phyloP scores from a whole-genome alignment of 2,113 vertebrate species.

The Morone chrysops region DNA sequence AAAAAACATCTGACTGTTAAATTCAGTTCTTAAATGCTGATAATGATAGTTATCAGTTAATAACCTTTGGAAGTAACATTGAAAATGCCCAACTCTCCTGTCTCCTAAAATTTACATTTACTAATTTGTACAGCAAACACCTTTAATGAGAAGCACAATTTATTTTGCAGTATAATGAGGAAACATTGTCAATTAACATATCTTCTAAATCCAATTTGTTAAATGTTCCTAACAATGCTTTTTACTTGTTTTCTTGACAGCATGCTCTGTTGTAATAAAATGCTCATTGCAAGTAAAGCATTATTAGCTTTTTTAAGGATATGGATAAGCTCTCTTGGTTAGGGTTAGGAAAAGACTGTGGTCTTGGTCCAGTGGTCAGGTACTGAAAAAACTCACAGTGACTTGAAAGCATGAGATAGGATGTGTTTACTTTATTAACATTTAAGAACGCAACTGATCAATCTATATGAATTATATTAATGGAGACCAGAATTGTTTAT shows the following conservation, averaged over 20 bases:
- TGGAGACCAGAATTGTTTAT: too few relatives aligned
- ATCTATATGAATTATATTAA: too few relatives aligned
- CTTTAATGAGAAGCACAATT: neutral
- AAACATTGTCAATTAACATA: too few relatives aligned
- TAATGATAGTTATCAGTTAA: neutral
- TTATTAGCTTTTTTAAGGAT: neutral
- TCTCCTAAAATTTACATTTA: neutral
- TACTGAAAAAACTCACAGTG: too few relatives aligned
- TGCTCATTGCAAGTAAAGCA: neutral
- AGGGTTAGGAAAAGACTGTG: too few relatives aligned
- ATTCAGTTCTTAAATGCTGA: neutral
- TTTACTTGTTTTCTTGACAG: neutral
- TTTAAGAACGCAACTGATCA: too few relatives aligned
- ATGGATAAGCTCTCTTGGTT: too few relatives aligned
- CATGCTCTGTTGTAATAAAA: neutral
- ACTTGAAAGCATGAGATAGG: too few relatives aligned
- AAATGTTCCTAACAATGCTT: neutral
- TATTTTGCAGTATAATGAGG: neutral
- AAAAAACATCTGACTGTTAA: neutral
- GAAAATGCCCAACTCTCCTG: neutral
- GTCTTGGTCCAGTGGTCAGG: too few relatives aligned
- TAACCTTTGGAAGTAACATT: neutral
- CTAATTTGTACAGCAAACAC: neutral
- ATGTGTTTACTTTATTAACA: too few relatives aligned
- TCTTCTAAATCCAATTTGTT: neutral